A percentile compares a stretch with the other conserved stretches of the same genome.
Conservation (phyloP, 2,888 invertebrate species). For the Nomada flava region DNA sequence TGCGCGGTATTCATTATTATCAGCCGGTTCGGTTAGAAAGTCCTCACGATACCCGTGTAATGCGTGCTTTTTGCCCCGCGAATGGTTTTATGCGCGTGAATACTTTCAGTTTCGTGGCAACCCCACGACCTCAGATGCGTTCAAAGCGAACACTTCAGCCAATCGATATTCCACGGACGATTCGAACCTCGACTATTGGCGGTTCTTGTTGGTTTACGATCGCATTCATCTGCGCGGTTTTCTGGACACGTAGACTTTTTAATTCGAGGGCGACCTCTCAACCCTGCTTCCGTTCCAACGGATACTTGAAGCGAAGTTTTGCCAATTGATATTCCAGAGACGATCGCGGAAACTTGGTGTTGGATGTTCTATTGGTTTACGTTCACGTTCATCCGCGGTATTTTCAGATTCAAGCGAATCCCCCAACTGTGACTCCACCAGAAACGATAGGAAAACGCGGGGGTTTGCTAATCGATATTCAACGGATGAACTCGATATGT, state of each 20-base stretch:
- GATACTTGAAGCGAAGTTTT: not conserved
- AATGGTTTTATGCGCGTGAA: conserved; percentile 15
- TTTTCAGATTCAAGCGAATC: not conserved
- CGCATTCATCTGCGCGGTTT: conserved; percentile 1
- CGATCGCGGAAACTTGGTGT: not conserved
- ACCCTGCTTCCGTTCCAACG: conserved; percentile 16
- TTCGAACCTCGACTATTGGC: conserved; percentile 6
- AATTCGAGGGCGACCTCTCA: conserved; percentile 10
- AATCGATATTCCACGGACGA: conserved; percentile 51
- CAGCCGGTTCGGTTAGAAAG: conserved; percentile 74
- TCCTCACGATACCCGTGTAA: conserved; percentile 70
- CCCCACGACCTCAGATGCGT: conserved; percentile 40
- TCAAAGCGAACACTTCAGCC: conserved; percentile 8
- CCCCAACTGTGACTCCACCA: conserved; percentile 14
- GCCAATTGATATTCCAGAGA: conserved; percentile 25
- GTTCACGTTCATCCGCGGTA: not conserved
- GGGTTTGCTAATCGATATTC: conserved; percentile 16
- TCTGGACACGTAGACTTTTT: conserved; percentile 25
- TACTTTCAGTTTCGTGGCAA: conserved; percentile 48
- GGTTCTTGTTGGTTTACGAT: conserved; percentile 33
- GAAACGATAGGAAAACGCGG: not conserved
- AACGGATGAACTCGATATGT: conserved; percentile 5
- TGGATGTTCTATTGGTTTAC: conserved; percentile 7
- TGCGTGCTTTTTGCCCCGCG: conserved; percentile 57
- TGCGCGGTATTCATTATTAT: conserved; percentile 80